Percentiles rank a stretch among this genome's conserved stretches.
Conservation (phyloP, 2,888 invertebrate species). For the Yponomeuta evonymella region DNA sequence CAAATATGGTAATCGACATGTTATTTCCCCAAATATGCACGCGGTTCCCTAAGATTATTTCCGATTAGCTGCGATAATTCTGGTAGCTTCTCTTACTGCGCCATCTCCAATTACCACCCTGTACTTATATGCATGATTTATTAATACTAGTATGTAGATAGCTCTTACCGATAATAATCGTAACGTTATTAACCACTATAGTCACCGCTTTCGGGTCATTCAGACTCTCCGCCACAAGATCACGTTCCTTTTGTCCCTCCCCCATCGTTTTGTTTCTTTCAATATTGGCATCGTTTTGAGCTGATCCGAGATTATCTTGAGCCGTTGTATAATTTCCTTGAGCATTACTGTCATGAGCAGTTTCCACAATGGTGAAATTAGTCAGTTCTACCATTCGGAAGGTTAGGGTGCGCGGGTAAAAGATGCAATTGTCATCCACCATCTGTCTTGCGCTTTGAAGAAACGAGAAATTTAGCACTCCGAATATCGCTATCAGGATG, state of each 20-base stretch:
- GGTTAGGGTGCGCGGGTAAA: constrained; percentile 48
- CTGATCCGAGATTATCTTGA: neutral
- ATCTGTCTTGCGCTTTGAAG: constrained; percentile 53
- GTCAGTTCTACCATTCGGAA: constrained; percentile 41
- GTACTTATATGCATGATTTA: no score
- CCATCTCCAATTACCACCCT: no score
- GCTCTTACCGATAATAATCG: constrained; percentile 15
- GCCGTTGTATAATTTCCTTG: neutral
- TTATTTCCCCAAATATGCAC: no score
- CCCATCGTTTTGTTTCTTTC: neutral
- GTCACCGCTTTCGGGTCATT: constrained; percentile 5
- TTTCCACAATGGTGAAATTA: constrained; percentile 22
- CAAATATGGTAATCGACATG: no score
- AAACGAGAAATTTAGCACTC: constrained; percentile 57
- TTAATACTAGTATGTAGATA: no score
- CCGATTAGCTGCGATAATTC: no score
- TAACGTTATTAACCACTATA: constrained; percentile 16
- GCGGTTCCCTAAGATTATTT: no score
- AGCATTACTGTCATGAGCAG: neutral
- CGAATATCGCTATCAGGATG: constrained; percentile 49
- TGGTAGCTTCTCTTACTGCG: no score
- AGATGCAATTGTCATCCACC: constrained; percentile 50
- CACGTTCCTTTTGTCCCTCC: neutral
- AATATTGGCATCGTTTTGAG: neutral
- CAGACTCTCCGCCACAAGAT: constrained; percentile 11